Evolutionary conservation across 2,113 vertebrate species (phyloP).

Genomic region (Pimephales promelas): DNA sequence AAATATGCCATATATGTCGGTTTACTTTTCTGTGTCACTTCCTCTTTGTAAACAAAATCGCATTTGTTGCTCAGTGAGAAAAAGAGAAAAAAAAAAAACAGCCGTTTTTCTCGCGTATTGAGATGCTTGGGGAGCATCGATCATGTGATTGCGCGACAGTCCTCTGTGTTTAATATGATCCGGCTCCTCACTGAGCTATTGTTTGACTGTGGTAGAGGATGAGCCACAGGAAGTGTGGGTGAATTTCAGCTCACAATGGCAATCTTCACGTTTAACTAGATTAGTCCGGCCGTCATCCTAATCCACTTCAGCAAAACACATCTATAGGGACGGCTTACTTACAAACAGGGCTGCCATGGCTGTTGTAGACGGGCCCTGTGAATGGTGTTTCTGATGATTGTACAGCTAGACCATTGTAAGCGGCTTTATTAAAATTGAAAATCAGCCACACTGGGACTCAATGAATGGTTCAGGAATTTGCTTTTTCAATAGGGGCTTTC

Average conservation of each 20-base stretch:
- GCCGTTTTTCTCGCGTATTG: not conserved
- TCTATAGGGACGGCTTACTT: conserved; percentile 40
- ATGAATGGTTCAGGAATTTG: conserved; percentile 6
- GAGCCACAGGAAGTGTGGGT: not conserved
- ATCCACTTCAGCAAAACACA: conserved; percentile 42
- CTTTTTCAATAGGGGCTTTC: not conserved
- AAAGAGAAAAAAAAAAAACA: not conserved
- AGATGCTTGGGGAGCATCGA: not conserved
- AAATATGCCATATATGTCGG: not conserved
- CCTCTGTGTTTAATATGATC: conserved; percentile 42
- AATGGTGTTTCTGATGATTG: not conserved
- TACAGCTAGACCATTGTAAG: conserved; percentile 2
- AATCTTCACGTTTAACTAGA: conserved; percentile 51
- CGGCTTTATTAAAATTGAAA: conserved; percentile 20
- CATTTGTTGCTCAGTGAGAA: not conserved
- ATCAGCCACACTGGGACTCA: not conserved
- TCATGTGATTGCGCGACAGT: not conserved
- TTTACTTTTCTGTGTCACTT: not conserved
- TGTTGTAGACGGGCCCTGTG: conserved; percentile 4
- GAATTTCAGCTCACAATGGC: conserved; percentile 36
- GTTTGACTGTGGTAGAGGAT: conserved; percentile 16
- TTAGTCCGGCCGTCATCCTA: conserved; percentile 36
- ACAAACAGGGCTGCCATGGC: no score
- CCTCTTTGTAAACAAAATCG: not conserved
- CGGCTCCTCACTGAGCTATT: conserved; percentile 18